Base-by-base conservation (phyloP, 2,797 vertebrate genomes). In the Lycodopsis pacificus region DNA sequence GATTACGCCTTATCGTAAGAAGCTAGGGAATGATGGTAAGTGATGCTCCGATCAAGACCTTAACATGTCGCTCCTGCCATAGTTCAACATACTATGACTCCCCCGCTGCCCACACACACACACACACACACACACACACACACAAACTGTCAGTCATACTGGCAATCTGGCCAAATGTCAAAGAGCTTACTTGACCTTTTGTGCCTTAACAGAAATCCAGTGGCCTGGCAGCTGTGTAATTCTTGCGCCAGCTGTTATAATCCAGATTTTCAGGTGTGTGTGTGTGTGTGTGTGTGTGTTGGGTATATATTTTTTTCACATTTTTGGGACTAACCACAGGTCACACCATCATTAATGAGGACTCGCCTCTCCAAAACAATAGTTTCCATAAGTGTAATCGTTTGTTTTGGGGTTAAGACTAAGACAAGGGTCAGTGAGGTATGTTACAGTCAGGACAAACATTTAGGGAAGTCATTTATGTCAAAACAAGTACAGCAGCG, bases 81-180 rank as follows among this genome's bases (percentile, higher is more conserved):
- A 75, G 10, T 75, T 4, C 53, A 65, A 69, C 65, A 44, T 62
- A 61, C 49, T 49, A 53, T 11, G n/a, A 51, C 75, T 0, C 62
- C 44, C 49, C 42, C 32, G 58, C 7, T n/a, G n/a, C 49, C 22
- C n/a, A 51, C 49, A 15, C 71, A 48, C 22, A 46, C 15, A 46
- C 10, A 11, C n/a, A 19, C n/a, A 14, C 44, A 19, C 46, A 14
- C 46, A 44, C 42, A 44, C 46, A 48, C 19, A 48, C 46, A 14
- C 71, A 42, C 64, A 65, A 61, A 76, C 72, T 72, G 63, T 76
- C 76, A 79, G 54, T n/a, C 14, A 69, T 65, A 32, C 17, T 73
- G 68, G 59, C 73, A 85, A 77, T 83, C 76, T 87, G 75, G 74
- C 63, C 71, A 77, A 79, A 76, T 89, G 78, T 89, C 81, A 91